Base-by-base conservation (phyloP, 1,140 invertebrate species). In the Hestina assimilis region DNA sequence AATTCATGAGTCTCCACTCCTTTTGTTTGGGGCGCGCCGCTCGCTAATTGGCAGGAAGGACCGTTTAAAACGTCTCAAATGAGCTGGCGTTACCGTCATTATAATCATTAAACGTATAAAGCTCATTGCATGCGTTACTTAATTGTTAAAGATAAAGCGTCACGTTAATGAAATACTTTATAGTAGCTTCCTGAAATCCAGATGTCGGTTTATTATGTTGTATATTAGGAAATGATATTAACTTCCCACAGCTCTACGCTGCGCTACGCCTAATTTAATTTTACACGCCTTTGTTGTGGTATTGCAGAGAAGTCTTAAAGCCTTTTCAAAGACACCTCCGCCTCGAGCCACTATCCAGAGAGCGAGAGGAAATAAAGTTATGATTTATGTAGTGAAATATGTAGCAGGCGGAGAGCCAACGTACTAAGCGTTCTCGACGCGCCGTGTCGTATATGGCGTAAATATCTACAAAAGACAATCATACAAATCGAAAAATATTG, bases 301-400 rank as follows among this genome's bases (percentile, higher is more conserved):
- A 66, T 59, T 60, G 66, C 59, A 45, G 65, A 71, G 69, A 70
- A 76, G 70, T 83, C 74, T 80, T 75, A 76, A 78, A 81, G 69
- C 74, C 65, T 64, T 82, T 77, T 71, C 78, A 83, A 82, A 84
- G 81, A 82, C 78, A 80, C 78, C 78, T 83, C 75, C 58, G 60
- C 51, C 56, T 53, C 46, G 47, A 59, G 42, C 33, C 64, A 51
- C 69, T 61, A 66, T 69, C 69, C 70, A 59, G 33, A 64, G 74
- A 81, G 72, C 78, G 79, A 86, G 78, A 83, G 81, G 81, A 87
- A 83, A 87, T 84, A 83, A 82, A 84, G 76, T 84, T 84, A 82
- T 87, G 81, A 87, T 87, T 83, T 87, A 87, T 82, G 79, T 75
- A 79, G 70, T 75, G 78, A 83, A 83, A 85, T 83, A 82, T 82